Conservation (phyloP, 1,140 invertebrate genomes). For the Ceratosolen fusciceps region DNA sequence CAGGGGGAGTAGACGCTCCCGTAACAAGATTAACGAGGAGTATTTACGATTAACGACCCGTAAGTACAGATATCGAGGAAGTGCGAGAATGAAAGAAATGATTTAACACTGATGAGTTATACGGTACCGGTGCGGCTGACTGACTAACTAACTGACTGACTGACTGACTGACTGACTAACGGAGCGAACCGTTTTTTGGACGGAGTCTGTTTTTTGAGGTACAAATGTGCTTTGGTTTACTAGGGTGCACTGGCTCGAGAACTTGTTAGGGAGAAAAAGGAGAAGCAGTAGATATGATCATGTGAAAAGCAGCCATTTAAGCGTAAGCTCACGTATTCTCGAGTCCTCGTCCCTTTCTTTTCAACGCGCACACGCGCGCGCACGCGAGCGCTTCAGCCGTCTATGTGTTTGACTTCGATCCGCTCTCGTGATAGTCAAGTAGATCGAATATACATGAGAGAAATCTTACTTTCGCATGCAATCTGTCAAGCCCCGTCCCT, state of each 20-base stretch:
- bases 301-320: conserved; percentile 63
- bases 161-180: not conserved
- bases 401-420: no score
- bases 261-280: not conserved
- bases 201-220: not conserved
- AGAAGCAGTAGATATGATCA: not conserved
- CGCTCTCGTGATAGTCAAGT: no score
- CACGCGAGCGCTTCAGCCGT: no score
- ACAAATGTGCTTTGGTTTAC: not conserved
- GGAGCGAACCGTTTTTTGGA: not conserved
- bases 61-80: not conserved
- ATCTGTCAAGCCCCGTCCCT: no score
- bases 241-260: not conserved
- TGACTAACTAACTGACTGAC: not conserved
- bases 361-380: not conserved
- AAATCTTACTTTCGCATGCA: no score
- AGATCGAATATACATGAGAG: no score
- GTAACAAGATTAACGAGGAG: not conserved
- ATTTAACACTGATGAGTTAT: no score
- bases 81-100: not conserved
- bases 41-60: conserved; percentile 12
- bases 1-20: not conserved
- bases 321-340: conserved; percentile 60
- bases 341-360: not conserved
- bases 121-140: not conserved